Evolutionary conservation across 2,888 invertebrate species (phyloP).

Genomic region (Drosophila stalkeri): DNA sequence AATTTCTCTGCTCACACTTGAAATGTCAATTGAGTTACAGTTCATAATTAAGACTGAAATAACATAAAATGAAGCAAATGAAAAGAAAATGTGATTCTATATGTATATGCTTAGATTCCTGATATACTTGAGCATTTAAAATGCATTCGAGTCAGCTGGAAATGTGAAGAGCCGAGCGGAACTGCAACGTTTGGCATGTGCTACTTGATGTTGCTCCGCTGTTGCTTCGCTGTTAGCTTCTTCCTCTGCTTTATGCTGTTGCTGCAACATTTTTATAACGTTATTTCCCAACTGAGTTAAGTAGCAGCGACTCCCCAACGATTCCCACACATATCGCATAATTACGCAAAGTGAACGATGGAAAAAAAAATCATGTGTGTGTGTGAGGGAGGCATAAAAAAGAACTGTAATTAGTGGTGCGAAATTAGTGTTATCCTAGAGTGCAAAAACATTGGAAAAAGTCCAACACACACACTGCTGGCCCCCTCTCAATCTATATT

Average conservation of each 20-base stretch:
- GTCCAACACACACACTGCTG: slow-evolving; percentile 7
- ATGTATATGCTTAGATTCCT: background rate
- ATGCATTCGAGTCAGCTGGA: slow-evolving; percentile 37
- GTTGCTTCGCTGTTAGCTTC: background rate
- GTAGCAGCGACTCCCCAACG: slow-evolving; percentile 61
- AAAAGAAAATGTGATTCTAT: background rate
- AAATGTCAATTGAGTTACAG: slow-evolving; percentile 20
- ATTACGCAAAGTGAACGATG: slow-evolving; percentile 60
- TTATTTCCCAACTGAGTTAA: slow-evolving; percentile 76
- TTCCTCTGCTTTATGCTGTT: slow-evolving; percentile 10
- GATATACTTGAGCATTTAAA: slow-evolving; percentile 36
- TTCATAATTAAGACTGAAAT: slow-evolving; percentile 8
- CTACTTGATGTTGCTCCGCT: slow-evolving; percentile 19
- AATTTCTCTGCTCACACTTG: background rate
- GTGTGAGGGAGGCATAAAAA: slow-evolving; percentile 16
- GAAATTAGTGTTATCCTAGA: slow-evolving; percentile 75
- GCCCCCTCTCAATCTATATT: slow-evolving; percentile 3
- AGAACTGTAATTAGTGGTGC: slow-evolving; percentile 78
- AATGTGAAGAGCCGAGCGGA: slow-evolving; percentile 4
- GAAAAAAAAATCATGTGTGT: slow-evolving; percentile 1
- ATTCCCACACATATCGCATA: slow-evolving; percentile 54
- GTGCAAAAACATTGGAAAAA: slow-evolving; percentile 61
- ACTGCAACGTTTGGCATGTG: slow-evolving; percentile 48
- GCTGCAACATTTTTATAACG: slow-evolving; percentile 58
- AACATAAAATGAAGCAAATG: background rate